phyloP scores from a whole-genome alignment of 2,888 invertebrate genomes.

The Hydraecia micacea region DNA sequence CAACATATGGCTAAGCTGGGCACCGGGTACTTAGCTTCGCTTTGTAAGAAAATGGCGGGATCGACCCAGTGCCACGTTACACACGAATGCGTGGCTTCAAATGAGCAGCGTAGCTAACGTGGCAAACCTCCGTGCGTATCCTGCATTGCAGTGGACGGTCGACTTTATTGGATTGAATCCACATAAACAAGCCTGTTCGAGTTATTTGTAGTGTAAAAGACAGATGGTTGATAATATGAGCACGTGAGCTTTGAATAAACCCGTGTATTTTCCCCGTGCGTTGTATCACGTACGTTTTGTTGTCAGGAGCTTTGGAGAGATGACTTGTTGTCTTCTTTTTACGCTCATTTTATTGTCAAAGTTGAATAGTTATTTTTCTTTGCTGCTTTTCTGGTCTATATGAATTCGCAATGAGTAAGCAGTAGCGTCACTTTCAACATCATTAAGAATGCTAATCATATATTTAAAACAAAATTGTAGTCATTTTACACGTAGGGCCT shows the following conservation, averaged over 20 bases:
- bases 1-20: background rate
- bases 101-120: background rate
- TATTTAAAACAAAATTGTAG: no score
- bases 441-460: no score
- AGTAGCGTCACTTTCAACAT: background rate
- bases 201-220: conserved; percentile 53
- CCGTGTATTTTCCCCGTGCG: conserved; percentile 40
- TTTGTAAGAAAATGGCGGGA: background rate
- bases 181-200: conserved; percentile 39
- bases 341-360: conserved; percentile 21
- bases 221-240: conserved; percentile 49
- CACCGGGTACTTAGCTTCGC: background rate
- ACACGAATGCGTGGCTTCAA: background rate
- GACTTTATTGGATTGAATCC: conserved; percentile 30
- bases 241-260: conserved; percentile 46
- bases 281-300: conserved; percentile 44
- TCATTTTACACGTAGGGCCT: background rate
- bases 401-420: background rate
- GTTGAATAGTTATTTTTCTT: conserved; percentile 5
- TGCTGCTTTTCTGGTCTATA: background rate
- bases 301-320: conserved; percentile 33
- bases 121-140: background rate
- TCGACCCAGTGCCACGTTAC: background rate
- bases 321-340: conserved; percentile 22
- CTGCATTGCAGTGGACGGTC: background rate